Evolutionary conservation across 2,113 vertebrate species (phyloP), one percentile per base, ranked within the genome.

Genomic region (Loxodonta africana): DNA sequence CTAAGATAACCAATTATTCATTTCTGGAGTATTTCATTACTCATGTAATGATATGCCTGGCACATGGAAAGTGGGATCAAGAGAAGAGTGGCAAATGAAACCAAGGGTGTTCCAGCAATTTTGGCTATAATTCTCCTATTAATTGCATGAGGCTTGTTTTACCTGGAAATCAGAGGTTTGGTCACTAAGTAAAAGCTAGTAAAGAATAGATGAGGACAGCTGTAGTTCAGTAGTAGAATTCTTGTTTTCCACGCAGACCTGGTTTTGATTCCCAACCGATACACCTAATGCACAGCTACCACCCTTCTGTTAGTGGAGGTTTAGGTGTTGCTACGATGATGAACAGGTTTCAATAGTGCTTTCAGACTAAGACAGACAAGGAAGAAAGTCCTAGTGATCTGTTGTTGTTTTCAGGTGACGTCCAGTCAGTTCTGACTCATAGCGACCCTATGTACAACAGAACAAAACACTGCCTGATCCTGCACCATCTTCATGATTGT

Each of bases 1-100:
- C 23, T 74, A 51, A 57, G 12, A 67, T 83, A 87, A 82, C 74
- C 74, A 67, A 60, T 94, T 81, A 95, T 21, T 97, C 76, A 90
- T 90, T 96, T 62, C 48, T 65, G 6, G 26, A 37, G 5, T 71
- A 89, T 85, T 85, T 95, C 83, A 96, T 92, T 95, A 88, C 12
- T 91, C 69, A 51, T 63, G 6, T 62, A 94, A 78, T 73, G 60
- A 25, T n/a, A 46, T 69, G 8, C 48, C 44, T 83, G 37, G 8
- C 23, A 77, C 71, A 73, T 21, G 6, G 44, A 53, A 86, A 90
- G 6, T 28, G 44, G 41, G 8, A 57, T 91, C 21, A 73, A 82
- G 14, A 89, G 57, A 7, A 90, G 10, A 46, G 0, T 18, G 41
- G 10, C 12, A 82, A 3, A 76, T 80, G 46, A 94, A 94, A 23